These are phyloP conservation scores for Brachyrhaphis roseni DNA, from an alignment of 2,797 vertebrate genomes.

Conservation along the genomic window DNA sequence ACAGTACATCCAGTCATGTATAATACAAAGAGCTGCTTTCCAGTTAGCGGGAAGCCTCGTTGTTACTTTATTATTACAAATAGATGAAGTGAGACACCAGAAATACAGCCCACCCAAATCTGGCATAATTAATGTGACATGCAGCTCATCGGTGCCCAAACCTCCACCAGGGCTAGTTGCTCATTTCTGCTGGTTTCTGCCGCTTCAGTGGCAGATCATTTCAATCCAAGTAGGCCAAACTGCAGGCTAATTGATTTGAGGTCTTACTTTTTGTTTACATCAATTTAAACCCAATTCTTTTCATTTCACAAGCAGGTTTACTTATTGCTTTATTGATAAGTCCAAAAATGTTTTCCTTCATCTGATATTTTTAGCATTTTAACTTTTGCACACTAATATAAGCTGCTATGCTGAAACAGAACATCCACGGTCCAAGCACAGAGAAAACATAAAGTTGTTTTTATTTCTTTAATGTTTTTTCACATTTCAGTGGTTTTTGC, in stretches of 20 bases:
- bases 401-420: constrained; percentile 17
- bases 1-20: constrained; percentile 69
- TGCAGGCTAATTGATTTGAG: constrained; percentile 58
- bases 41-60: constrained; percentile 52
- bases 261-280: constrained; percentile 52
- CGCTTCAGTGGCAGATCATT: constrained; percentile 55
- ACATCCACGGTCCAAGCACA: constrained; percentile 28
- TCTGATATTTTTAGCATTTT: constrained; percentile 11
- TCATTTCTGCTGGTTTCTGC: constrained; percentile 55
- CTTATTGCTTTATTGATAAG: background rate
- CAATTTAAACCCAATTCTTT: constrained; percentile 15
- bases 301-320: background rate
- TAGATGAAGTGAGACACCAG: constrained; percentile 68
- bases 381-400: constrained; percentile 23
- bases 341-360: background rate
- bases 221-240: constrained; percentile 48
- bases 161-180: constrained; percentile 56
- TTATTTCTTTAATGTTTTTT: background rate
- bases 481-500: background rate
- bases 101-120: constrained; percentile 55
- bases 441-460: background rate
- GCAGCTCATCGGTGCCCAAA: constrained; percentile 66
- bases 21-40: constrained; percentile 68
- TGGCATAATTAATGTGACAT: constrained; percentile 77
- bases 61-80: constrained; percentile 75